Evolutionary conservation across 1,140 invertebrate species (phyloP).

Genomic region (Trichomalopsis sarcophagae): DNA sequence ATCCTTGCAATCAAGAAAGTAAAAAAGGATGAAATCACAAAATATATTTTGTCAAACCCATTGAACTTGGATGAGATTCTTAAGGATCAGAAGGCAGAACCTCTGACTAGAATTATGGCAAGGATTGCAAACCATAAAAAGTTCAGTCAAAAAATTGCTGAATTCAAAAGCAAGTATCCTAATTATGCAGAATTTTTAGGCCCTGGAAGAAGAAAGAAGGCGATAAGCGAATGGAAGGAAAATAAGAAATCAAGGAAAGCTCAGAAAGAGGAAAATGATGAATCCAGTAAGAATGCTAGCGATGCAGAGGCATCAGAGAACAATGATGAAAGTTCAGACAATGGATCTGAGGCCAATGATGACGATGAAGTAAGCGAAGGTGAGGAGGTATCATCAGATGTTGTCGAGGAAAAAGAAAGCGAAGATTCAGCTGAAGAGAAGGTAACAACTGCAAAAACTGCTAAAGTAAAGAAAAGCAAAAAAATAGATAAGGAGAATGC

Average conservation of each 20-base stretch:
- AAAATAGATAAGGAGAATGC: neutral
- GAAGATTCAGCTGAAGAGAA: slow-evolving; percentile 2
- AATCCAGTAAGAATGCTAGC: neutral
- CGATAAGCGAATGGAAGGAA: slow-evolving; percentile 49
- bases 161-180: slow-evolving; percentile 68
- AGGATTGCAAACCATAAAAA: slow-evolving; percentile 60
- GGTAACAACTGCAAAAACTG: neutral
- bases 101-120: slow-evolving; percentile 56
- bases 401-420: slow-evolving; percentile 25
- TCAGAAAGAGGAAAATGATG: slow-evolving; percentile 19
- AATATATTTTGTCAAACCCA: slow-evolving; percentile 62
- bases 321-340: slow-evolving; percentile 15
- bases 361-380: slow-evolving; percentile 19
- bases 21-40: slow-evolving; percentile 67
- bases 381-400: slow-evolving; percentile 9
- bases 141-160: slow-evolving; percentile 57
- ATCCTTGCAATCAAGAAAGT: slow-evolving; percentile 63
- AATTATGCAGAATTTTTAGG: slow-evolving; percentile 59
- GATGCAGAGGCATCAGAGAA: neutral
- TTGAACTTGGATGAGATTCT: slow-evolving; percentile 58
- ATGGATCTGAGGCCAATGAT: slow-evolving; percentile 19
- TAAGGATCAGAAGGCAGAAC: slow-evolving; percentile 51
- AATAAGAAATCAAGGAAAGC: slow-evolving; percentile 47
- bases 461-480: neutral
- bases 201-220: slow-evolving; percentile 53